Evolutionary conservation across 2,797 vertebrate species (phyloP), one percentile per base, ranked within the genome.

Genomic region (Parauchenoglanis punctatus): DNA sequence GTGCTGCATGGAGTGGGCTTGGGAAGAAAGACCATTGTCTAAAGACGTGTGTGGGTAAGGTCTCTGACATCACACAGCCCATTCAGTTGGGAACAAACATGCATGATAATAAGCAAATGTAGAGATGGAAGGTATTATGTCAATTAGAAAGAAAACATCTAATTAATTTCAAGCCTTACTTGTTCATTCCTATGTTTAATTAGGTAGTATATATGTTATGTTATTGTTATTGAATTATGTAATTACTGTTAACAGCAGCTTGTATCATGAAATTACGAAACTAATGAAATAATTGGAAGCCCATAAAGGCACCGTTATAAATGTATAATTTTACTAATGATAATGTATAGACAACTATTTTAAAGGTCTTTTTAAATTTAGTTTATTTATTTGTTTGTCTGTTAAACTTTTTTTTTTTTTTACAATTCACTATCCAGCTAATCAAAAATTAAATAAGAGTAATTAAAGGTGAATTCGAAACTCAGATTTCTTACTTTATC

Each of bases 401-500:
- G 18, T 52, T 40, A 44, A 44, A 17, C 7, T 8, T 40, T 4
- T 23, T 23, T 72, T 3, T 25, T n/a, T 8, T 17, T 56, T 31
- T 31, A 4, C 75, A 20, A 35, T 6, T 58, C 17, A 78, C 3
- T 11, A 3, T n/a, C 7, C 7, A 54, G 7, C 5, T 56, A 20
- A 54, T 31, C 3, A 40, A 20, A 58, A 59, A 80, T 59, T 4
- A 40, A 59, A 40, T 15, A 25, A 40, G 4, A 35, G 76, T 80
- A 35, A 59, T 40, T 58, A 83, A 18, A 67, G 23, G 40, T 65
- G 44, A 67, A 65, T 82, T 46, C 23, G 4, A 73, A 18, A 72
- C 18, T 20, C 56, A 25, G 12, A 2, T 23, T 49, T 77, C 78
- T 84, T 95, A 98, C 98, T 97, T 98, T 99, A 70, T 99, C 98